Conservation (phyloP, 2,888 invertebrate species). For the Chalcosyrphus nemorum region DNA sequence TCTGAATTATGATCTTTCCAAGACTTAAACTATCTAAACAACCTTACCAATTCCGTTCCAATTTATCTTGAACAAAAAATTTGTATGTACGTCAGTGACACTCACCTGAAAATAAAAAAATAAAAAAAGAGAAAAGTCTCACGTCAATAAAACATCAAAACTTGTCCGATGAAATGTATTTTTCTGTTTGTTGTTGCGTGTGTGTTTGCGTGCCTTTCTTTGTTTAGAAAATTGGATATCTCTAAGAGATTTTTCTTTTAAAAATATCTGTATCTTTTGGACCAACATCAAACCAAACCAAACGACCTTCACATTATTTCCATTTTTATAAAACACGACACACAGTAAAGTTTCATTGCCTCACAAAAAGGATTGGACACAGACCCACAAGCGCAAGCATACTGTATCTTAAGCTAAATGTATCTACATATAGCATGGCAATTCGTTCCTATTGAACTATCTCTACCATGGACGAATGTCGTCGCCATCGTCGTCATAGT, state of each 20-base stretch:
- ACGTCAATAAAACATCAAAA: slow-evolving; percentile 5
- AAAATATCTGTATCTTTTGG: slow-evolving; percentile 34
- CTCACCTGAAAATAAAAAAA: slow-evolving; percentile 36
- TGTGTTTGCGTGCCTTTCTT: too few relatives aligned
- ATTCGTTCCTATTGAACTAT: slow-evolving; percentile 56
- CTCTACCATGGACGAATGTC: slow-evolving; percentile 37
- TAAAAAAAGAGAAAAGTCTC: slow-evolving; percentile 1
- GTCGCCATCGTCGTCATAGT: slow-evolving; percentile 49
- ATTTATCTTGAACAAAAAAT: neutral
- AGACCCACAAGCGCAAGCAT: neutral
- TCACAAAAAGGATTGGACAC: slow-evolving; percentile 34
- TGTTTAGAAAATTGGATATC: slow-evolving; percentile 12
- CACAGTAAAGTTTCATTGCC: neutral
- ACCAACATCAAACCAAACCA: slow-evolving; percentile 51
- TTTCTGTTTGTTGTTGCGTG: neutral
- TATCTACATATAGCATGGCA: slow-evolving; percentile 19
- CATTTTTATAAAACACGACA: neutral
- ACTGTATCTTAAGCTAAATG: neutral
- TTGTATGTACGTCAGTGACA: neutral
- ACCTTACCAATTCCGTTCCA: slow-evolving; percentile 31
- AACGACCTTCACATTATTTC: slow-evolving; percentile 58
- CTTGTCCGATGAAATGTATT: neutral
- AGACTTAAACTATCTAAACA: neutral
- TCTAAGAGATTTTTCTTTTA: neutral
- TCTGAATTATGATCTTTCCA: neutral